Base-by-base conservation (phyloP, 2,113 vertebrate species). In the Eptatretus burgeri region DNA sequence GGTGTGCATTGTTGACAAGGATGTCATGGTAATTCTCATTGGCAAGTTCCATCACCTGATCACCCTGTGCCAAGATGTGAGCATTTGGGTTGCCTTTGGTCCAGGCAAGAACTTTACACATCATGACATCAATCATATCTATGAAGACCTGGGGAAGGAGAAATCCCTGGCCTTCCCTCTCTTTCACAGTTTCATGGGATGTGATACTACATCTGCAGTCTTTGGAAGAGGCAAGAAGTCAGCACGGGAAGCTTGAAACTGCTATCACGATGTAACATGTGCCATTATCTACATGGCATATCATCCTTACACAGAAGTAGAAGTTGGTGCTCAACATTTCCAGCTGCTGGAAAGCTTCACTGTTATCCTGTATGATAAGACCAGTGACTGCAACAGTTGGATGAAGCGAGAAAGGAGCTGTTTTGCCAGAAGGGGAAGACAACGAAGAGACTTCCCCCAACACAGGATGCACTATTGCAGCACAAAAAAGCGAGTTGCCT, bases 281-380 rank as follows among this genome's bases (percentile, higher is more conserved):
- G 56, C 56, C 19, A 10, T 60, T 19, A 60, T 10, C 56, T 60
- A 17, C 56, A 60, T 60, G 56, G 56, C 19, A 19, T 2, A 10
- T n/a, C 10, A 60, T 60, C 56, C 12, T 11, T 60, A 17, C 19
- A 60, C 56, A 17, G 56, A 11, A 19, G n/a, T 60, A 19, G 56
- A 60, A 10, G 56, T 60, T 60, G 56, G 19, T 17, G 56, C 56
- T 19, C n/a, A 60, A 19, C 19, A 60, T 19, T 60, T 60, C n/a
- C n/a, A 13, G 19, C 56, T 60, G 56, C 56, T 60, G n/a, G 2
- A 60, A 60, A 11, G 56, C 56, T 60, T 17, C 19, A 60, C 53
- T 17, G 56, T 60, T 19, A 60, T 60, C 56, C 56, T 60, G 56
- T 60, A 60, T 60, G 56, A 60, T 19, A 60, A 60, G 56, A 60